These are phyloP conservation scores for Acrobasis repandana DNA, from an alignment of 2,888 invertebrate genomes.

Conservation along the genomic window DNA sequence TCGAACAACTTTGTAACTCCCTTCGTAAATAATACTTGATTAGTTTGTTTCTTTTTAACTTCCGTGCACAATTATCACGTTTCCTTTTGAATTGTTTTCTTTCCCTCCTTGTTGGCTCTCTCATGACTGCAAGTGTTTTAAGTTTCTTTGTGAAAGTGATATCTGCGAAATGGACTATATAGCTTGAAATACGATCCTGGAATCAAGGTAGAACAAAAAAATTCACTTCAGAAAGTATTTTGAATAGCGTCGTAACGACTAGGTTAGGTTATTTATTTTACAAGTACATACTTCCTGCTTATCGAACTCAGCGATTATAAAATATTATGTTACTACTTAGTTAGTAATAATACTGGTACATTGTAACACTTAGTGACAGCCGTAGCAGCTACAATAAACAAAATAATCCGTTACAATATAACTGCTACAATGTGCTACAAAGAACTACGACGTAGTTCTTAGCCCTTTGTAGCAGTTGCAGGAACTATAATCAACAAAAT, in stretches of 20 bases:
- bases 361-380: no score
- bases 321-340: no score
- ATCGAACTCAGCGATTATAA: no score
- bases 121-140: slow-evolving; percentile 36
- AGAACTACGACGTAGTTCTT: neutral
- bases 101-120: slow-evolving; percentile 45
- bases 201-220: neutral
- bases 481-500: no score
- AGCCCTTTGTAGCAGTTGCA: neutral
- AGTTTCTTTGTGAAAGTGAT: slow-evolving; percentile 14
- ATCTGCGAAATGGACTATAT: slow-evolving; percentile 3
- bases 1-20: slow-evolving; percentile 60
- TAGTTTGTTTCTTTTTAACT: slow-evolving; percentile 51
- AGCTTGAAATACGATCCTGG: slow-evolving; percentile 21
- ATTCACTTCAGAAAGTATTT: neutral
- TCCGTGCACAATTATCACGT: slow-evolving; percentile 52
- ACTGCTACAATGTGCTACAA: no score
- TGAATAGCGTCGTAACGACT: no score
- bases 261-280: no score
- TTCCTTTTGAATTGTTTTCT: slow-evolving; percentile 53
- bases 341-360: no score
- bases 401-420: no score
- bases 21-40: slow-evolving; percentile 59
- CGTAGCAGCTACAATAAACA: no score
- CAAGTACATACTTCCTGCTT: no score